Base-by-base conservation (phyloP, 2,113 vertebrate genomes). In the Blennius ocellaris region DNA sequence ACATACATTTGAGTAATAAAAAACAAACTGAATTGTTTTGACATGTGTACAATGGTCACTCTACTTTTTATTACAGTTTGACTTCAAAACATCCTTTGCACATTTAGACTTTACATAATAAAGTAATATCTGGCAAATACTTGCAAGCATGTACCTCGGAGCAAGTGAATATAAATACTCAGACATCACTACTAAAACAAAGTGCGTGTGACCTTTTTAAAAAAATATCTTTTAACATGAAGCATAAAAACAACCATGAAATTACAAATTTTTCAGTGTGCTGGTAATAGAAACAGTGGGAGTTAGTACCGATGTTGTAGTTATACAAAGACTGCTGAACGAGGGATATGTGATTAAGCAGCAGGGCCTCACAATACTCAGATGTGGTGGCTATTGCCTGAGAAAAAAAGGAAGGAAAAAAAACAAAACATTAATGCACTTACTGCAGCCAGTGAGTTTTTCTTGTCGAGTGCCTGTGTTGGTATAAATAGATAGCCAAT, bases 401-500 rank as follows among this genome's bases (percentile, higher is more conserved):
- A 37, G 58, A 67, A 69, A 64, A 73, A 69, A 74, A 80, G 57
- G 21, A 30, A 4, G 2, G 4, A 30, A 30, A 30, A 30, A 30
- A 30, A 30, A 30, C 2, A 69, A 64, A 73, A 69, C 73, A 65
- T 77, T 84, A 91, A 93, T 90, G 87, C 89, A 89, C 78, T 78
- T 72, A 82, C 88, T 90, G 81, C 81, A 88, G 90, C 83, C 71
- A 81, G 83, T 86, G 86, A 82, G 60, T 90, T 92, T 90, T 89
- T 90, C 88, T 90, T 48, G 67, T 57, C 39, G 82, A 84, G 81
- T 69, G 87, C 70, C 70, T 62, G 76, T 86, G 86, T 92, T 85
- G 86, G 90, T 93, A 94, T 94, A 94, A 95, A 94, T 94, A 93
- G 93, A 93, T 92, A 90, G 88, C 90, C 93, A 94, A 94, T 95